Evolutionary conservation across 2,113 vertebrate species (phyloP), one percentile per base, ranked within the genome.

Genomic region (Corythornis cristatus): DNA sequence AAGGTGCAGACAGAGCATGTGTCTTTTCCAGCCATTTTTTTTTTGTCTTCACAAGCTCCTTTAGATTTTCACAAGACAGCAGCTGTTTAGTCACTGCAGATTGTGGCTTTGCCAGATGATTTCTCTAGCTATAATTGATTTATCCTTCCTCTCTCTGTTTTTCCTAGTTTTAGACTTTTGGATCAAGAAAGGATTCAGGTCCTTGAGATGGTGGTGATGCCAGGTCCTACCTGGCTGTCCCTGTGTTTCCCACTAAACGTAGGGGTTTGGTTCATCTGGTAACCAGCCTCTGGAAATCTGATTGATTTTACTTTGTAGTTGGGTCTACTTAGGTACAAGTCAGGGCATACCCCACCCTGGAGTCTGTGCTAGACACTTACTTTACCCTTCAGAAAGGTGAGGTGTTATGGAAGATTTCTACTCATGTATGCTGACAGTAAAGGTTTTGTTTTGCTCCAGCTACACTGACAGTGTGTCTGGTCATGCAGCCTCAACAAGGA

Each of bases 51-150:
- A 1, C 11, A 20, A 68, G 16, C 19, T 61, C 45, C 78, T 70
- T 54, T 46, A 19, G 31, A 6, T 86, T 93, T 82, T 72, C 43
- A 43, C 28, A 82, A 42, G 40, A 71, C 20, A 85, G 25, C 29
- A 79, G 21, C 51, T 88, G 11, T 50, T 93, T 35, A 60, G 65
- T 76, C 14, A 6, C 53, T 89, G 71, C 45, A 78, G 75, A 64
- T 92, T 45, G 75, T 33, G 86, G 42, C 57, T 91, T 95, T 11
- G 11, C 89, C 43, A 83, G 78, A 60, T 79, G 35, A 40, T 50
- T 85, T 90, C 40, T 95, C 33, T 62, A 93, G 50, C 64, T 79
- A 15, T 89, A 85, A 88, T 29, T 56, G 45, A 68, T 88, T 88
- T 46, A 3, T 31, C 43, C 15, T 65, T 74, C 42, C 9, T 26